These are phyloP conservation scores for human DNA, from an alignment of 2,113 vertebrate genomes.

Conservation along the genomic window DNA sequence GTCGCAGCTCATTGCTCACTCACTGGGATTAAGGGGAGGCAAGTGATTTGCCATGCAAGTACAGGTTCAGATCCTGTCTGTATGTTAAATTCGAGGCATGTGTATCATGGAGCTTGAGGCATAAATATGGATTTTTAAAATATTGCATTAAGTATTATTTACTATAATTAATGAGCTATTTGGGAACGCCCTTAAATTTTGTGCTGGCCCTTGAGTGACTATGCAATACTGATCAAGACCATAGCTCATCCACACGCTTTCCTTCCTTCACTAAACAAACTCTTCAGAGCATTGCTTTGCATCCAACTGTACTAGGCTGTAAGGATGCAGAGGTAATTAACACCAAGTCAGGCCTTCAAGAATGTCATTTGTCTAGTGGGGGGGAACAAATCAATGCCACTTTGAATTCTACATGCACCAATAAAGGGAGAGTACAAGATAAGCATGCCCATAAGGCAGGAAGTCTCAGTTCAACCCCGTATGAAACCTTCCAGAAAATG, in stretches of 20 bases:
- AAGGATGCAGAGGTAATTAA: not conserved
- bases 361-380: not conserved
- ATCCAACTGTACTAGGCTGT: fast-evolving
- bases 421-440: not conserved
- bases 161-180: not conserved
- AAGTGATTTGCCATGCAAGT: not conserved
- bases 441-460: too few species aligned
- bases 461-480: fast-evolving
- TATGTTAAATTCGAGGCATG: not conserved
- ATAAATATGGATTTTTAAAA: not conserved
- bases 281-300: not conserved
- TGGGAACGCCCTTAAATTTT: not conserved
- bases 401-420: not conserved
- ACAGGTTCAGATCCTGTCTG: not conserved
- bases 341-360: not conserved
- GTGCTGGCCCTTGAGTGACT: not conserved
- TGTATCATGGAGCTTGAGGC: not conserved
- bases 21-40: not conserved
- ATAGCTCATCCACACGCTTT: fast-evolving
- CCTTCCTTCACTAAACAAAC: not conserved
- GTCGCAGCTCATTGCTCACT: not conserved
- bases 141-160: not conserved
- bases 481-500: too few species aligned
- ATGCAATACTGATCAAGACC: not conserved
- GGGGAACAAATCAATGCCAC: not conserved